phyloP scores from a whole-genome alignment of 2,113 vertebrate species.

The Sciurus niger region DNA sequence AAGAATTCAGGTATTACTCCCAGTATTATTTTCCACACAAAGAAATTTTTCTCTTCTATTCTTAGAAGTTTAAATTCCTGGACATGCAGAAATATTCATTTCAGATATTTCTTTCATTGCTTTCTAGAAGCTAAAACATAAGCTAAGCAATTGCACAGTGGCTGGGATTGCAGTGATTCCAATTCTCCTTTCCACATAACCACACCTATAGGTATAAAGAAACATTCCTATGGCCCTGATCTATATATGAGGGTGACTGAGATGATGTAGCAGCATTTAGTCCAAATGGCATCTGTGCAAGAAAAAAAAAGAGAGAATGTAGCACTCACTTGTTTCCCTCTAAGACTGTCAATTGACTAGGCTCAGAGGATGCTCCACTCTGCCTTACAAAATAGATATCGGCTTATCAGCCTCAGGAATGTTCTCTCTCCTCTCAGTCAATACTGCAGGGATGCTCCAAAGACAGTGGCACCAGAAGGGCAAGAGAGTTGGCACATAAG shows the following conservation, averaged over 20 bases:
- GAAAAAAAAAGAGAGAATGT: not conserved
- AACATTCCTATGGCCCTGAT: not conserved
- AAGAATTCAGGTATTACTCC: slow-evolving; percentile 30
- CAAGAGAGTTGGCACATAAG: not conserved
- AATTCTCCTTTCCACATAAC: not conserved
- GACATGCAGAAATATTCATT: slow-evolving; percentile 6
- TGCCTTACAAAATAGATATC: not conserved
- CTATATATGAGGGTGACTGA: not conserved
- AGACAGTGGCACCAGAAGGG: not conserved
- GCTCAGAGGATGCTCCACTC: not conserved
- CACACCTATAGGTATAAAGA: not conserved
- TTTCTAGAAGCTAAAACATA: slow-evolving; percentile 33
- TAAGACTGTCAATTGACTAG: not conserved
- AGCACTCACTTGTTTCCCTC: not conserved
- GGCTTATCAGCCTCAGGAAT: not conserved
- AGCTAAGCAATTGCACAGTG: not conserved
- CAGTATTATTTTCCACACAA: not conserved
- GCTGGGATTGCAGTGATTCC: not conserved
- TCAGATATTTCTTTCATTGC: not conserved
- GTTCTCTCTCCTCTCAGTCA: not conserved
- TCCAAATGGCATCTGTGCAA: not conserved
- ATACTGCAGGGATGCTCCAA: fast-evolving
- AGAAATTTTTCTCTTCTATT: not conserved
- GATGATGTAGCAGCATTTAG: not conserved
- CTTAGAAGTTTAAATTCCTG: slow-evolving; percentile 42